phyloP scores from a whole-genome alignment of 1,140 invertebrate genomes.

The Plodia interpunctella region DNA sequence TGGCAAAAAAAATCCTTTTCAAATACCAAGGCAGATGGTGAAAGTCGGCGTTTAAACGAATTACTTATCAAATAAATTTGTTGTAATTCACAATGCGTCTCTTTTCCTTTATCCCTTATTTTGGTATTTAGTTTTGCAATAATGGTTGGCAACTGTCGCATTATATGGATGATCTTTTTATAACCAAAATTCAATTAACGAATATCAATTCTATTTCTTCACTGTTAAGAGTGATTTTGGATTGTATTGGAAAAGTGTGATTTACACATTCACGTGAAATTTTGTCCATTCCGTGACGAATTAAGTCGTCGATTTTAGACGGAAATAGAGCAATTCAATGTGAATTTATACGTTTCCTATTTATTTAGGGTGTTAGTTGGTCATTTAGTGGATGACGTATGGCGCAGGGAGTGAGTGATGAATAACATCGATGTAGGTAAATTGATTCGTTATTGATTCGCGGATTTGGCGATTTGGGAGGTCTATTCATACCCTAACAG shows the following conservation, averaged over 20 bases:
- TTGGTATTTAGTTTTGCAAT: constrained; percentile 43
- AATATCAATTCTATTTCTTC: background rate
- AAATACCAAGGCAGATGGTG: constrained; percentile 44
- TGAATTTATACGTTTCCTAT: constrained; percentile 64
- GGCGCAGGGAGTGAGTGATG: constrained; percentile 41
- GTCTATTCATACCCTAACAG: background rate
- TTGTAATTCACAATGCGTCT: constrained; percentile 33
- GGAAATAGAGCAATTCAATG: constrained; percentile 68
- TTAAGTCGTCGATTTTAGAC: constrained; percentile 55
- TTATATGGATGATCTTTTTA: constrained; percentile 35
- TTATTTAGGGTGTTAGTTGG: constrained; percentile 56
- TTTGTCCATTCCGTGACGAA: constrained; percentile 61
- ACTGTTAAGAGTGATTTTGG: constrained; percentile 24
- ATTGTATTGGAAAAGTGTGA: constrained; percentile 30
- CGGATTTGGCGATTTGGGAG: constrained; percentile 23
- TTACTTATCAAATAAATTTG: constrained; percentile 35
- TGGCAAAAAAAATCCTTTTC: constrained; percentile 48
- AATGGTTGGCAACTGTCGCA: constrained; percentile 38
- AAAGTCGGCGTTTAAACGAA: constrained; percentile 35
- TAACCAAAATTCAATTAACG: background rate
- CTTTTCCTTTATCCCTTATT: constrained; percentile 32
- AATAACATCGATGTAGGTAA: constrained; percentile 49
- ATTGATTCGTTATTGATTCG: constrained; percentile 40
- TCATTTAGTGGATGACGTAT: constrained; percentile 39
- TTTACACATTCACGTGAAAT: constrained; percentile 11